Evolutionary conservation across 1,140 invertebrate genomes (phyloP), one percentile per base, ranked within the genome.

Genomic region (Tribolium madens): DNA sequence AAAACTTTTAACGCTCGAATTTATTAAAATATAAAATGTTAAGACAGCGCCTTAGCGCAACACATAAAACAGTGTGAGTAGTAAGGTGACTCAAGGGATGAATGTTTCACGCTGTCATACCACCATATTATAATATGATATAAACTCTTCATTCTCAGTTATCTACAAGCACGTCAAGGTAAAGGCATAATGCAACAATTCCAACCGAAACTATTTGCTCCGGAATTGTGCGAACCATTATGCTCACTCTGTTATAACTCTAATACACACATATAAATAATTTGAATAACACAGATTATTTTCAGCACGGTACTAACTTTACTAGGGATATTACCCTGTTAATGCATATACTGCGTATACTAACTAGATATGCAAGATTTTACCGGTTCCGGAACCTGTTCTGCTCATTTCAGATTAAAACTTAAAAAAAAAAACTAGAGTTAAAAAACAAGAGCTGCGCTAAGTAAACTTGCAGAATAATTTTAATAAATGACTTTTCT

Each of bases 1-100:
- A 3, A 33, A 64, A 64, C 9, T 72, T 52, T 72, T 48, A 47
- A 71, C 70, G 46, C 50, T 21, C 26, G 50, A 47, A 72, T 72
- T 72, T 72, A 72, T 72, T 72, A 52, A 72, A 72, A 72, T 72
- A 72, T 72, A 72, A 72, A 72, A 72, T 50, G 70, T 72, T 72
- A 72, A 52, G 70, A 72, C 70, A 72, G 26, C 70, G 46, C 70
- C 50, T 72, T 72, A 52, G 50, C 70, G 70, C 21, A 31, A 52
- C 21, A 72, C 70, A 52, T 72, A 72, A 72, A 72, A 72, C 50
- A 72, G 70, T 72, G 50, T 72, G 70, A 72, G 70, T 72, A 50
- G 47, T 72, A 72, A 72, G 70, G 42, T 72, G 46, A 72, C 70
- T 72, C 70, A 12, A 48, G 70, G 70, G 70, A 72, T 72, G 46